Percentiles rank a stretch among this genome's conserved stretches.
Evolutionary conservation across 1,140 invertebrate genomes (phyloP).

Genomic region (Drosophila auraria): DNA sequence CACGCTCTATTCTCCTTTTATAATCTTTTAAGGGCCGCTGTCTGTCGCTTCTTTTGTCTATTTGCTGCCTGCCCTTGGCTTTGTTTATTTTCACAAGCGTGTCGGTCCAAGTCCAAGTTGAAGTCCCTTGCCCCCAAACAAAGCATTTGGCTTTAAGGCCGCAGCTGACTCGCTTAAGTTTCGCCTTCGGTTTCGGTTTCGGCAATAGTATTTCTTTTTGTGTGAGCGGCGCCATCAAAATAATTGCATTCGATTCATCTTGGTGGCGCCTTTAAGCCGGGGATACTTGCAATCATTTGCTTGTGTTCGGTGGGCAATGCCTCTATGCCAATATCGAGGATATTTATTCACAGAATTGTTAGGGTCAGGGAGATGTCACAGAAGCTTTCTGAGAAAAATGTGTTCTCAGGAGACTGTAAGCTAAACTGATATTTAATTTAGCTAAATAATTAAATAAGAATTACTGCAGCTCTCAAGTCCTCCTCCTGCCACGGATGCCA

Average conservation of each 20-base stretch:
- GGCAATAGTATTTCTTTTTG: constrained; percentile 29
- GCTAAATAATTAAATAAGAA: not conserved
- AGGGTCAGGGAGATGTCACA: too few species aligned
- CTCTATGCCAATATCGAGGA: not conserved
- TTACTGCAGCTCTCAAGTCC: not conserved
- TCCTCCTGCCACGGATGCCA: not conserved
- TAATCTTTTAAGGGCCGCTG: constrained; percentile 72
- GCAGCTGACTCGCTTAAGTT: constrained; percentile 4
- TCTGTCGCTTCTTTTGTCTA: constrained; percentile 70
- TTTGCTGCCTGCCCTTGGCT: constrained; percentile 56
- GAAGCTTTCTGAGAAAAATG: not conserved
- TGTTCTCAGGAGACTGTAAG: not conserved
- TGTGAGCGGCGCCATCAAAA: constrained; percentile 6
- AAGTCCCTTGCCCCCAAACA: constrained; percentile 55
- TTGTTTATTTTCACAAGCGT: constrained; percentile 52
- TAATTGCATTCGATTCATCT: constrained; percentile 45
- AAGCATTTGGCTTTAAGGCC: constrained; percentile 60
- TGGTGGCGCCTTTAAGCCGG: constrained; percentile 5
- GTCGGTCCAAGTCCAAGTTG: constrained; percentile 16
- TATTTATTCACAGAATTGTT: not conserved
- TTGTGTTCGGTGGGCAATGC: not conserved
- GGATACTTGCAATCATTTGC: not conserved
- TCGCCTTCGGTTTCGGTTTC: constrained; percentile 1
- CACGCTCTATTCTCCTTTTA: constrained; percentile 51
- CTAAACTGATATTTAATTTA: not conserved